Base-by-base conservation (phyloP, 2,888 invertebrate species). In the Caenorhabditis sp. region DNA sequence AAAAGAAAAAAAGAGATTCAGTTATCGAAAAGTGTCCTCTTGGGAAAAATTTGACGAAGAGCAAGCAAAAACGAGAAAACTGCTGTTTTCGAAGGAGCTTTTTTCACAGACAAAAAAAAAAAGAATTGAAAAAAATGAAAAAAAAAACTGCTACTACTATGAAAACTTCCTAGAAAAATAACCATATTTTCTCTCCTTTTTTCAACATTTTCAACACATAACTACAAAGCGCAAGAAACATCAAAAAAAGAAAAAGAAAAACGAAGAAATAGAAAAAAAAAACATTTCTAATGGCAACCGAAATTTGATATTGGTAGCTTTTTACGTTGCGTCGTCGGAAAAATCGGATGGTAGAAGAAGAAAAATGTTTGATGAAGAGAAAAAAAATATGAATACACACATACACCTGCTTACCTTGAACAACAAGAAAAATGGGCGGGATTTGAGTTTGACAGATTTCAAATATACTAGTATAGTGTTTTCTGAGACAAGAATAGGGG, bases 1-100 rank as follows among this genome's bases (percentile, higher is more conserved):
- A 66, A 54, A 70, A 62, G 49, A 51, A 64, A 72, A 61, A 67
- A 68, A 61, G 61, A 53, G 67, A 73, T 73, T 73, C 73, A 73
- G 73, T 73, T 73, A 73, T 73, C 64, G 67, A 72, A 72, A 72
- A 72, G 68, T 73, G 68, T 65, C 68, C 73, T 68, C 73, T 65
- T 68, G 73, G 73, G 73, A 67, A 64, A 59, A 50, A 71, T 71
- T 43, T 43, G 43, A 43, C 43, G 43, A 43, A 43, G 43, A 43
- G 43, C 12, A 43, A 43, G 43, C 43, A 66, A 66, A 71, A 66
- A 58, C 63, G 70, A 31, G 31, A 31, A 31, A 31, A 31, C 66
- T 66, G 62, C 66, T 70, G 62, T 70, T 62, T 70, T 62, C 62
- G 54, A 23, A 8, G n/a, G 21, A 19, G 43, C 43, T 43, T 17